Evolutionary conservation across 64 coral and sea anemone species (phyloP), one percentile per base, ranked within the genome.

Genomic region (Pocillopora damicornis): DNA sequence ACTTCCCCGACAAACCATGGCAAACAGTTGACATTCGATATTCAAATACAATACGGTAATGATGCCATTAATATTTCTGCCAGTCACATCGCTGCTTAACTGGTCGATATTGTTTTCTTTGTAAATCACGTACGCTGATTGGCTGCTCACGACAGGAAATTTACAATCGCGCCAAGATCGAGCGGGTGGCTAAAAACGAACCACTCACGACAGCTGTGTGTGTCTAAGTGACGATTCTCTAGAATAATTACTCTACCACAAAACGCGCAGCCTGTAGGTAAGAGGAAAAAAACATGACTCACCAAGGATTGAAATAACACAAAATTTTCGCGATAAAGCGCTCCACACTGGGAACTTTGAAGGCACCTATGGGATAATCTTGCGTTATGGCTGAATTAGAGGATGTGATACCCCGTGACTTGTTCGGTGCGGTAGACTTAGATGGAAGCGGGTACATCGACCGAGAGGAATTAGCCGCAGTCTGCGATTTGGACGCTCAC

Each of bases 371-470:
- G 81, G 65, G 77, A 42, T 86, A 63, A 51, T 76, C 68, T 72
- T 82, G 87, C 76, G 87, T 77, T 82, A 86, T 92, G 88, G 83
- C 68, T 65, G 62, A 86, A 63, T 85, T 93, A 57, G 91, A 93
- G 68, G 87, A 82, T 59, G 89, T 73, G 20, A 89, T 79, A 86
- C 91, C 83, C 15, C 76, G 90, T 18, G 92, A 98, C 75, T 84
- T 98, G 35, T 98, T 98, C 59, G 92, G 96, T 6, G 71, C 96
- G 65, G 89, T 91, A 1, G 96, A 98, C 77, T 94, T 98, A 77
- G 93, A 98, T 79, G 93, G 93, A 35, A 94, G 92, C 87, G 96
- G 96, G 34, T 98, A 92, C 15, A 98, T 98, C 38, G 96, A 98
- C 79, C 45, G 87, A 38, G 73, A 92, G 15, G 96, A 98, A 81